Evolutionary conservation across 2,888 invertebrate genomes (phyloP).

Genomic region (Drosophila kokeensis): DNA sequence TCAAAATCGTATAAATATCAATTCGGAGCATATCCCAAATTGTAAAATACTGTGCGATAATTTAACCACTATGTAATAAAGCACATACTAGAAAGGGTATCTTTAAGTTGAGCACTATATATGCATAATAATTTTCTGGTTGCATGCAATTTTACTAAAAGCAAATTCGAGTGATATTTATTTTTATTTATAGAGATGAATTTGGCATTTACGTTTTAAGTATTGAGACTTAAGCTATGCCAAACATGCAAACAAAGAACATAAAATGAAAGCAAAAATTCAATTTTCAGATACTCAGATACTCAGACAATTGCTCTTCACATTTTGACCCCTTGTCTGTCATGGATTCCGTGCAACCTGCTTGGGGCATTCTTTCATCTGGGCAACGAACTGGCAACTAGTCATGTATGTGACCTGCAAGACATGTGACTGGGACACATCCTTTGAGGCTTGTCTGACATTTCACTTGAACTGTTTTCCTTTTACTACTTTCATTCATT

Average conservation of each 20-base stretch:
- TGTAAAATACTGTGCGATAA: neutral
- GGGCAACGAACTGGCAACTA: slow-evolving; percentile 13
- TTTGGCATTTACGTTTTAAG: neutral
- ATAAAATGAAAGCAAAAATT: neutral
- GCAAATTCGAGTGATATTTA: neutral
- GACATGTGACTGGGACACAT: slow-evolving; percentile 12
- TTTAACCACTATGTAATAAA: neutral
- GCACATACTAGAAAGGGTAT: neutral
- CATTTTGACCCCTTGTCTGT: slow-evolving; percentile 2
- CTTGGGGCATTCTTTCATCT: slow-evolving; percentile 20
- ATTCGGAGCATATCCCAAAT: neutral
- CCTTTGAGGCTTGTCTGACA: slow-evolving; percentile 31
- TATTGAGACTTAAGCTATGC: neutral
- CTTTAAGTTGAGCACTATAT: neutral
- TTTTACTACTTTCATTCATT: slow-evolving; percentile 38
- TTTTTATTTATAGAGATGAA: neutral
- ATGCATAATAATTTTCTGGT: neutral
- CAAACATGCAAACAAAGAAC: neutral
- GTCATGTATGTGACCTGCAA: slow-evolving; percentile 57
- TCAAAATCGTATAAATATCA: neutral
- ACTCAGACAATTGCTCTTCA: neutral
- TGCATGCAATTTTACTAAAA: neutral
- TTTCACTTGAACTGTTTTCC: slow-evolving; percentile 41
- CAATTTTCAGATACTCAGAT: neutral
- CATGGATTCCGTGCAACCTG: slow-evolving; percentile 30